Evolutionary conservation across 2,113 vertebrate species (phyloP), one percentile per base, ranked within the genome.

Genomic region (Pelecanoides urinatrix): DNA sequence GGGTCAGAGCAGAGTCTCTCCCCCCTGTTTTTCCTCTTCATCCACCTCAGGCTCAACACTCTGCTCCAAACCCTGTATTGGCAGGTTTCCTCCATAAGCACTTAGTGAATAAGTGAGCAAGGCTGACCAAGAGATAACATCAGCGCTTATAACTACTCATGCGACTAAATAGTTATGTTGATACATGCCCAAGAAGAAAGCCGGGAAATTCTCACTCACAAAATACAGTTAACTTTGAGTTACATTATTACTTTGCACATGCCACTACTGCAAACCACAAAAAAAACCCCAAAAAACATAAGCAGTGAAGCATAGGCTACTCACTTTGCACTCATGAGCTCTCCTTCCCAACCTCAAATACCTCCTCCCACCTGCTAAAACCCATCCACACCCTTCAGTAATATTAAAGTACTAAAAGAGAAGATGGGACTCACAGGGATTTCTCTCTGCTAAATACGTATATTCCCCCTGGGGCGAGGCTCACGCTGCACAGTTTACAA

Each of bases 161-260:
- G 58, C 13, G 0, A 78, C 49, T 38, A 36, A 63, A 9, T 40
- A 78, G 1, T 86, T 34, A 58, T 66, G 45, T 21, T 88, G 91
- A 20, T 55, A 30, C 52, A n/a, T 59, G 68, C 32, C 47, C 73
- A 68, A 63, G 50, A 58, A 90, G 87, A 79, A 74, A 95, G 49
- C 36, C 1, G 66, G 90, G 94, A 53, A 95, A 94, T 96, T 97
- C 87, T 93, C 85, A 32, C 77, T 90, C 66, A 49, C 47, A 55
- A 73, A 88, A 49, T 36, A 85, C 56, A 85, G 40, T 14, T 76
- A 93, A 40, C 36, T 56, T 87, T 25, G 50, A 67, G 63, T 84
- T 70, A 73, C n/a, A 63, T 26, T 79, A 66, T 76, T 40, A 76
- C 44, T 83, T 68, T 34, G 67, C 72, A 74, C 29, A 49, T 50